A percentile compares a stretch with the other conserved stretches of the same genome.
phyloP scores from a whole-genome alignment of 2,113 vertebrate genomes.

The Hemibagrus wyckioides region DNA sequence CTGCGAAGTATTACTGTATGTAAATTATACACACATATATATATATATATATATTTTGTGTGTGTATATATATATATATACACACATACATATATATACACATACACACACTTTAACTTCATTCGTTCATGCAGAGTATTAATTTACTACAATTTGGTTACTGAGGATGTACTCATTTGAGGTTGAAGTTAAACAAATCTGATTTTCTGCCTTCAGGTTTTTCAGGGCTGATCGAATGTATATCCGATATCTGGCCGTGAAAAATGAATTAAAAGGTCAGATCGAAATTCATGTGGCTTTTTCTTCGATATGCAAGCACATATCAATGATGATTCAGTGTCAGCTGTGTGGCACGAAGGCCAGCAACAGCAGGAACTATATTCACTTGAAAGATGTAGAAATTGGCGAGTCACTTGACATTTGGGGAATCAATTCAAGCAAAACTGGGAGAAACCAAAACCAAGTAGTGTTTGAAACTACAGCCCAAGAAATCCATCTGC shows the following conservation, averaged over 20 bases:
- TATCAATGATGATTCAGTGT: background rate
- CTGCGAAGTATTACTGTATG: no score
- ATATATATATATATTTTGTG: no score
- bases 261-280: background rate
- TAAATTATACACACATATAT: no score
- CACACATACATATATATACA: no score
- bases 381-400: background rate
- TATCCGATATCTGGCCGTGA: background rate
- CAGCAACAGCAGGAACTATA: background rate
- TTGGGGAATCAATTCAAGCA: background rate
- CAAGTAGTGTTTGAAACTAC: background rate
- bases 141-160: background rate
- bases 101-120: no score
- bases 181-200: background rate
- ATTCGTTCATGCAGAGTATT: no score
- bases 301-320: background rate
- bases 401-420: background rate
- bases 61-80: no score
- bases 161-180: background rate
- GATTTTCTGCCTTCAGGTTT: background rate
- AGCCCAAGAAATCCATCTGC: background rate
- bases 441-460: background rate
- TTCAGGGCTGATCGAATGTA: background rate
- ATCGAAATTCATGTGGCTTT: background rate
- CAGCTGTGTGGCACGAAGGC: background rate